These are phyloP conservation scores for Acanthaster planci DNA, from an alignment of 35 echinoderm and acorn worm species.

Conservation along the genomic window DNA sequence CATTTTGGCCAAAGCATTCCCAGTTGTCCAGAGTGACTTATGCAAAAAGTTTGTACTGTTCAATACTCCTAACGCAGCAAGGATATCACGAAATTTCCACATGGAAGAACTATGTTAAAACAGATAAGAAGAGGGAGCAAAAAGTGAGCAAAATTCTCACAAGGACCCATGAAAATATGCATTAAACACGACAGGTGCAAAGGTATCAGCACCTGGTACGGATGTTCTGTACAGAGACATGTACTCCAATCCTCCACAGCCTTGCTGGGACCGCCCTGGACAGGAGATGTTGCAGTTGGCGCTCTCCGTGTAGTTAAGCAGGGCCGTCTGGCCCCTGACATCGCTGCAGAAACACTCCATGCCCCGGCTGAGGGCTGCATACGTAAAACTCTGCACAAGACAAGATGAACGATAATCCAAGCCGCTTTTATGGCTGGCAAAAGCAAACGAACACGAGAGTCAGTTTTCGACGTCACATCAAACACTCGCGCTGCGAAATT, in stretches of 20 bases:
- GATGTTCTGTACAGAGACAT: constrained; percentile 68
- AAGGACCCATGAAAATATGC: too few species aligned
- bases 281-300: constrained; percentile 55
- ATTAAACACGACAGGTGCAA: too few species aligned
- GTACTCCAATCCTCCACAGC: constrained; percentile 51
- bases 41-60: too few species aligned
- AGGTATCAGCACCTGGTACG: constrained; percentile 65
- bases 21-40: too few species aligned
- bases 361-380: constrained; percentile 59
- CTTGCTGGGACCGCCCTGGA: constrained; percentile 33
- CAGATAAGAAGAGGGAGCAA: too few species aligned
- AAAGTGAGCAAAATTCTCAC: too few species aligned
- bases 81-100: too few species aligned
- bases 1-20: too few species aligned
- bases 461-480: background rate
- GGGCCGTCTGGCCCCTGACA: constrained; percentile 12
- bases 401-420: background rate
- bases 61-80: too few species aligned
- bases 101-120: too few species aligned
- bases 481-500: background rate
- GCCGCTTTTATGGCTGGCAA: background rate
- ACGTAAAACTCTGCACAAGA: constrained; percentile 47
- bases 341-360: constrained; percentile 62
- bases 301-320: constrained; percentile 56
- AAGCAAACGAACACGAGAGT: background rate